Evolutionary conservation across 2,888 invertebrate species (phyloP), one percentile per base, ranked within the genome.

Genomic region (Mythimna lalbum): DNA sequence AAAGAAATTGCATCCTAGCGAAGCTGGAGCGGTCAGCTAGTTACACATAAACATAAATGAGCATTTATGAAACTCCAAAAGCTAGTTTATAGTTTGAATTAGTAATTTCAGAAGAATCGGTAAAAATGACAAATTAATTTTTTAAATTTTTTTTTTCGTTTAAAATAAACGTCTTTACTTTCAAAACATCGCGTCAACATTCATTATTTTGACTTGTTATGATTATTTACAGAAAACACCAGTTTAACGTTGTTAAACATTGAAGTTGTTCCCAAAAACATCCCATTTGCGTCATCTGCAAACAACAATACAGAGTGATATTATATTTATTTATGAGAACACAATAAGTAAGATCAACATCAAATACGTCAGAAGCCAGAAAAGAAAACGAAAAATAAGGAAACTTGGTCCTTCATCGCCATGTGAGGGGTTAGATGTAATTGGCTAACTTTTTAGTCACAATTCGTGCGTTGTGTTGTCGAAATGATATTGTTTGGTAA

Each of bases 391-490:
- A 56, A 56, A 63, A 64, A 72, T 63, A 64, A 66, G 49, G 27
- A 82, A 82, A 82, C 57, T 82, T 78, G 7, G 59, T 47, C 43
- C 43, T 56, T 71, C 73, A 71, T 67, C 73, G 60, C 33, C 52
- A 52, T 57, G 27, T 23, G 65, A 68, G 53, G 68, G 68, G 63
- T 67, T 60, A 70, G 31, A 73, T 69, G 50, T 69, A 72, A 80
- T 80, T 80, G 78, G 69, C 63, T 55, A 80, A 80, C 73, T 82
- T 80, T 77, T 68, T 14, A 73, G 65, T 62, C 68, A 66, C 55
- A 69, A 59, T 71, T 73, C 76, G 47, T 47, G 43, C 49, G 17
- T 52, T n/a, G 36, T 63, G 61, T 39, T 63, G 2, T 36, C 9
- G 31, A 52, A 53, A 69, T 76, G 63, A 69, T 72, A 71, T 39